Percentiles rank a stretch among this genome's conserved stretches.
phyloP scores from a whole-genome alignment of 2,888 invertebrate genomes.

The Andrena bucephala region DNA sequence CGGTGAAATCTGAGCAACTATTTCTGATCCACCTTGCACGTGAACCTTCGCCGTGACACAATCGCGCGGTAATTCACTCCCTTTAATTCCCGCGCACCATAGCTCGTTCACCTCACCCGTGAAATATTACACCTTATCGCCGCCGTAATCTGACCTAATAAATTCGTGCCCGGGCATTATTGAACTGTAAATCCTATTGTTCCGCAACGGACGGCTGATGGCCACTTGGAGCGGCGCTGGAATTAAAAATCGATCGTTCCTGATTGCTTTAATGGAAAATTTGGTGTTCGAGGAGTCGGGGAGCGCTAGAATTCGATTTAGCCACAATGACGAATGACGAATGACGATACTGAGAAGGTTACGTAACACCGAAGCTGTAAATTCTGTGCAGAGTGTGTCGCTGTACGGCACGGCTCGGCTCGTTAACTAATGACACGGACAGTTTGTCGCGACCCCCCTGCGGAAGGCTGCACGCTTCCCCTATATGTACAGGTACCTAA shows the following conservation, averaged over 20 bases:
- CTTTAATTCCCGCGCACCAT: neutral
- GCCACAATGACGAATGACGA: neutral
- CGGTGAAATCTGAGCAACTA: conserved; percentile 40
- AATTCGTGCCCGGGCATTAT: conserved; percentile 29
- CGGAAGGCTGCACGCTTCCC: neutral
- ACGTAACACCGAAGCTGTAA: conserved; percentile 32
- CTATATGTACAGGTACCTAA: neutral
- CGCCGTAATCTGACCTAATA: conserved; percentile 19
- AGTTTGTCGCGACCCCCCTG: conserved; percentile 12
- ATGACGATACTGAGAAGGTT: conserved; percentile 2
- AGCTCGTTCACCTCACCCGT: neutral
- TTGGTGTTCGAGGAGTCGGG: neutral
- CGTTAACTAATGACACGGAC: conserved; percentile 41
- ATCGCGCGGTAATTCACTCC: conserved; percentile 33
- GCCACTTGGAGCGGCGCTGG: neutral
- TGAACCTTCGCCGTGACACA: conserved; percentile 48
- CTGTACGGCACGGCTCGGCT: conserved; percentile 1
- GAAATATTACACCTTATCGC: conserved; percentile 33
- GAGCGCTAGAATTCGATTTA: neutral
- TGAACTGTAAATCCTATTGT: conserved; percentile 22
- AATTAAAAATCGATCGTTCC: conserved; percentile 8
- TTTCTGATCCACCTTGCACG: conserved; percentile 64
- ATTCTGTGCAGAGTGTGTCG: conserved; percentile 21
- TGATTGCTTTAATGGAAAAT: neutral
- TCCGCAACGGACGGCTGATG: neutral